Conservation (phyloP, 2,888 invertebrate genomes). For the Diarsia dahlii region DNA sequence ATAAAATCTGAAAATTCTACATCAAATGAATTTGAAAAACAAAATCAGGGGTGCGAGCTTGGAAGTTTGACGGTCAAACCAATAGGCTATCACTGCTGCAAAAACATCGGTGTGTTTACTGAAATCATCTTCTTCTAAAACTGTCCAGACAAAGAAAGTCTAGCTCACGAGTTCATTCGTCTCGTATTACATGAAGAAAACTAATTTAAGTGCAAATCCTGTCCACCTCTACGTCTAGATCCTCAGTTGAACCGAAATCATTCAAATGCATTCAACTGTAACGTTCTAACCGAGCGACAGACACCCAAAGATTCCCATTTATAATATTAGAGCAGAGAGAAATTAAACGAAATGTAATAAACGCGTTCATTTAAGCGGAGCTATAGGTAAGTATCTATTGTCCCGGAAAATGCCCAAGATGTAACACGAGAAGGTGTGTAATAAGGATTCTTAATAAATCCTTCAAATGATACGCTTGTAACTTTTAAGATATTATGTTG, state of each 20-base stretch:
- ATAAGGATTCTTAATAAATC: conserved; percentile 53
- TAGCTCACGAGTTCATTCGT: not conserved
- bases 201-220: conserved; percentile 26
- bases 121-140: too few relatives aligned
- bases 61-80: not conserved
- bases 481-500: conserved; percentile 54
- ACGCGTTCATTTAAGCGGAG: conserved; percentile 23
- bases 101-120: not conserved
- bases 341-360: conserved; percentile 40
- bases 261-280: conserved; percentile 32
- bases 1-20: not conserved
- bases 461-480: conserved; percentile 39
- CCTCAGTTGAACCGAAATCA: not conserved
- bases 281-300: conserved; percentile 10
- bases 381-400: conserved; percentile 10
- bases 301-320: conserved; percentile 11
- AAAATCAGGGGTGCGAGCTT: not conserved
- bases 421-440: conserved; percentile 29
- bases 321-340: conserved; percentile 23
- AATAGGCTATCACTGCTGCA: not conserved
- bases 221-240: not conserved
- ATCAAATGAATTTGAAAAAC: not conserved
- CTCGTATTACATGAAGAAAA: conserved; percentile 6
- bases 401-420: conserved; percentile 34
- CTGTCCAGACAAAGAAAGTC: not conserved